Conservation (phyloP, 2,888 invertebrate species). For the Drosophila nigritarsus region DNA sequence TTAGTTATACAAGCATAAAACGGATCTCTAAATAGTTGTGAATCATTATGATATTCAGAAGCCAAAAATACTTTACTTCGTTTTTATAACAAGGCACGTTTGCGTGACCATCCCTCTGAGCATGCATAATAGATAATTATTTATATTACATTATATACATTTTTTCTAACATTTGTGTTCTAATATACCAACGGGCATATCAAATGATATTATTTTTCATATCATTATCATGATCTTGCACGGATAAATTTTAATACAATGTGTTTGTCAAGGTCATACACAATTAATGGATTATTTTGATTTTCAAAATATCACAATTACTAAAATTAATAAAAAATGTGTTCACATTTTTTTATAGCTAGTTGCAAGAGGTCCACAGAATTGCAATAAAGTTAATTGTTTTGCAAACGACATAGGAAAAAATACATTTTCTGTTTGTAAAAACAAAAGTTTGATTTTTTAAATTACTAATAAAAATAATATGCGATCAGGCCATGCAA, state of each 20-base stretch:
- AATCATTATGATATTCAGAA: background rate
- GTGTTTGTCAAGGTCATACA: background rate
- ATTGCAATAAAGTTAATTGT: background rate
- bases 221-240: background rate
- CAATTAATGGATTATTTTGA: background rate
- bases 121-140: background rate
- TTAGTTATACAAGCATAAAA: constrained; percentile 1
- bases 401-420: background rate
- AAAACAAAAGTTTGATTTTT: background rate
- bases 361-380: background rate
- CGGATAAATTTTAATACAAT: background rate
- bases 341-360: too few relatives aligned
- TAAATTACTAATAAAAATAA: background rate
- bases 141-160: background rate
- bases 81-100: background rate
- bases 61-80: background rate
- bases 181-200: background rate
- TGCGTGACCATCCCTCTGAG: background rate
- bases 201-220: background rate
- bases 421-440: background rate
- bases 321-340: too few relatives aligned
- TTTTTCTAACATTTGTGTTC: background rate
- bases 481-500: background rate
- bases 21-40: background rate
- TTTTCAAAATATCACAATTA: background rate